A percentile compares a stretch with the other conserved stretches of the same genome.
Conservation (phyloP, 2,888 invertebrate genomes). For the Hyposoter didymator region DNA sequence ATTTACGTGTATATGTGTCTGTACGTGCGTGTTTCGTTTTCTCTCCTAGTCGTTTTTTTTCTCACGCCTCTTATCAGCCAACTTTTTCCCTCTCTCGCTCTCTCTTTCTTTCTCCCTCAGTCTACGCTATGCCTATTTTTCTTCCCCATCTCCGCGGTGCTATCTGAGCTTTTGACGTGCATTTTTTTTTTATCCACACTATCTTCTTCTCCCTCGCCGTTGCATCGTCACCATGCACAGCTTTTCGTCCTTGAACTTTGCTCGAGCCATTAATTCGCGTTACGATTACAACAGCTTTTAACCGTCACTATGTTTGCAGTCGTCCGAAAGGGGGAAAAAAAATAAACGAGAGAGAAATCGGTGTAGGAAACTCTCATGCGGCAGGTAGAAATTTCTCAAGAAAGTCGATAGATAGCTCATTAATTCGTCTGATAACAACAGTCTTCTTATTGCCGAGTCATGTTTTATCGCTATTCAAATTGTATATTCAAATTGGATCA, state of each 20-base stretch:
- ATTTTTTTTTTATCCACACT: constrained; percentile 27
- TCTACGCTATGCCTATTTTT: constrained; percentile 46
- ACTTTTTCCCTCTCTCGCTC: neutral
- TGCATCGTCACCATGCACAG: constrained; percentile 31
- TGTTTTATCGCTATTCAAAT: constrained; percentile 68
- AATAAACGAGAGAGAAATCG: constrained; percentile 36
- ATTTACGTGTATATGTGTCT: constrained; percentile 37
- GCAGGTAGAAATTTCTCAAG: constrained; percentile 27
- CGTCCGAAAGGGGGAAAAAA: constrained; percentile 32
- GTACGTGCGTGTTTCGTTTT: constrained; percentile 58
- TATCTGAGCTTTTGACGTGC: constrained; percentile 34
- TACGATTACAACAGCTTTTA: constrained; percentile 56
- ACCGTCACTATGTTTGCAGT: constrained; percentile 28
- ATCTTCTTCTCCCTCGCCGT: constrained; percentile 28
- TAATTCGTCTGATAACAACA: constrained; percentile 42
- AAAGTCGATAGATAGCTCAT: constrained; percentile 21
- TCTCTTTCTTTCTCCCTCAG: constrained; percentile 11
- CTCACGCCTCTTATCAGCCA: constrained; percentile 47
- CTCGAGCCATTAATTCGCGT: constrained; percentile 68
- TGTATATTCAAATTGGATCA: constrained; percentile 70
- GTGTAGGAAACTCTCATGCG: constrained; percentile 14
- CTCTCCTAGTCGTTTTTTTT: constrained; percentile 28
- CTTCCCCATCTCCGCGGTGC: constrained; percentile 23
- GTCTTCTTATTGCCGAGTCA: constrained; percentile 21
- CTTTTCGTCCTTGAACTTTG: constrained; percentile 71